Base-by-base conservation (phyloP, 2,888 invertebrate genomes). In the Maniola hyperantus region DNA sequence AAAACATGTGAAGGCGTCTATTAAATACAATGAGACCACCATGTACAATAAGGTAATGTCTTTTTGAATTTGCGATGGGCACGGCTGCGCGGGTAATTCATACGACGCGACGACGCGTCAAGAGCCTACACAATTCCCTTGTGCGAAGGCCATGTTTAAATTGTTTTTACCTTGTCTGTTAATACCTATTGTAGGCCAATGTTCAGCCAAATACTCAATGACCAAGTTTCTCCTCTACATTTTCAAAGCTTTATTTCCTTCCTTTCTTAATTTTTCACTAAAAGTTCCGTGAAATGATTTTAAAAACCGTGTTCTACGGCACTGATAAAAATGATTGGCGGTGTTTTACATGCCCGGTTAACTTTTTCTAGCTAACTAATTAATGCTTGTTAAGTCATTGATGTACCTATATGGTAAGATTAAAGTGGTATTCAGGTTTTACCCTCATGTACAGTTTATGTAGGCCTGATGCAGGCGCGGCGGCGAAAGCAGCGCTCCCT, bases 401-500 rank as follows among this genome's bases (percentile, higher is more conserved):
- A 54, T 60, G 36, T 53, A 59, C 46, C 46, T 64, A 65, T 65
- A 64, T 33, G 62, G 66, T 42, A 33, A 58, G 63, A 64, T 67
- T 63, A 67, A 62, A 66, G 50, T 20, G 65, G 64, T 69, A 69
- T 71, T 63, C 66, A 71, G 70, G 70, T 66, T 71, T 71, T 68
- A 71, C 70, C 70, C 68, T 68, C 66, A 71, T 68, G 64, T 34
- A 63, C 61, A 15, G 57, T 72, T 64, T 69, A 70, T 71, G 69
- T 84, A 80, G 83, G 82, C 79, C 81, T 74, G 75, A 77, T 77
- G 78, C 83, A 84, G 91, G 88, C 87, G 89, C 85, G 88, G 84
- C 89, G 83, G 90, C 89, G 91, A 91, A 91, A 91, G 91, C 91
- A 90, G 89, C 81, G 87, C 89, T 90, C 91, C 91, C 91, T 91